phyloP scores from a whole-genome alignment of 2,113 vertebrate genomes.

The Grallaria varia region DNA sequence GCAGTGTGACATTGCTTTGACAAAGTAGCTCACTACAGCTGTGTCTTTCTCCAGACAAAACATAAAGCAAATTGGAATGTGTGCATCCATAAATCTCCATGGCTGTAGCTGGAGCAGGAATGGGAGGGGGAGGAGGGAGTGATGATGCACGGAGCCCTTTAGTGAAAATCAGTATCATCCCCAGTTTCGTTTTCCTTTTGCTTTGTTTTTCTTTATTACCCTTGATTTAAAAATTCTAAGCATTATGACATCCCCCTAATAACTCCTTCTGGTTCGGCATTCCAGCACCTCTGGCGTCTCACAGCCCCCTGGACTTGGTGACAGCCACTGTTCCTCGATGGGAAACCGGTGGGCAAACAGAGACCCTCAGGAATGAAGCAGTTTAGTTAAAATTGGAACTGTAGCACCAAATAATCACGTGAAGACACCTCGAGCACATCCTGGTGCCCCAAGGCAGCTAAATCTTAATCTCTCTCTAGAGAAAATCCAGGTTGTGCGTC shows the following conservation, averaged over 20 bases:
- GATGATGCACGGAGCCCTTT: not conserved
- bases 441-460: not conserved
- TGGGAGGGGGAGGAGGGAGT: not conserved
- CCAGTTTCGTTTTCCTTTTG: not conserved
- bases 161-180: not conserved
- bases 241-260: rapidly evolving
- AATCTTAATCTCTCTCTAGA: not conserved
- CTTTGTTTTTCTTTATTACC: not conserved
- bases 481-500: not conserved
- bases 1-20: conserved; percentile 50
- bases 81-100: conserved; percentile 42
- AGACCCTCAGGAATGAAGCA: not conserved
- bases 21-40: conserved; percentile 36
- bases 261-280: not conserved
- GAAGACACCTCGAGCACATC: not conserved
- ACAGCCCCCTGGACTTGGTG: not conserved
- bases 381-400: not conserved
- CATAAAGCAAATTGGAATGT: conserved; percentile 9
- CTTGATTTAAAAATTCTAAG: not conserved
- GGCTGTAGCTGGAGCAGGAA: not conserved
- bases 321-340: not conserved
- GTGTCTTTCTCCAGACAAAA: conserved; percentile 40
- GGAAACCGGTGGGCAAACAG: not conserved
- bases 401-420: rapidly evolving
- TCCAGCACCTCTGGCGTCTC: not conserved